Evolutionary conservation across 2,797 vertebrate species (phyloP), one percentile per base, ranked within the genome.

Genomic region (Neopelma chrysocephalum): DNA sequence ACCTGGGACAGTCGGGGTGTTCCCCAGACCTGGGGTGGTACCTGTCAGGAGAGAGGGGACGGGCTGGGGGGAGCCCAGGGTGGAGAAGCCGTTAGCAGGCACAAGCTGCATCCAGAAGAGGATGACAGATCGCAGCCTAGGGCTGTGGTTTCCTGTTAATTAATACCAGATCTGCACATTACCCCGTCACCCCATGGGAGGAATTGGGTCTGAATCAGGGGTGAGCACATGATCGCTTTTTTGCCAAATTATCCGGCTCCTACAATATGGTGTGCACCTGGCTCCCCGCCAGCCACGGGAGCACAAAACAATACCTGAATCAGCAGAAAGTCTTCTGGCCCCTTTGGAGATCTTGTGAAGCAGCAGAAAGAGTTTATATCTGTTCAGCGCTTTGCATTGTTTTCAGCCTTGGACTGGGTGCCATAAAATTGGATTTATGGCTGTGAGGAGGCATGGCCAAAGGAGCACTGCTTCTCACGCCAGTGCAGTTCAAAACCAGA

Each of bases 331-430:
- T 73, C 86, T 92, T 90, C 81, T 79, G 86, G 88, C 88, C 86
- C 86, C 94, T 96, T 95, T 60, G 81, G 94, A 96, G 92, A 93
- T 87, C 92, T 90, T 66, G 88, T 92, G 90, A 93, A 93, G 94
- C 92, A 96, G 95, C 86, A 96, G 90, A 84, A 95, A 94, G 88
- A 92, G 88, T 93, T 96, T 96, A 43, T 96, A 87, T 92, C 80
- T 96, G 92, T 93, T 93, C 83, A 83, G 91, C 0, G 25, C 73
- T 94, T 71, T 47, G 45, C 83, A 87, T 91, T 92, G 88, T 88
- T 92, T 76, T 62, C 93, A 66, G 64, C n/a, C 78, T 90, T 89
- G 86, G 78, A 76, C 73, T 42, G 86, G 88, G 94, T 89, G 88
- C 92, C 5, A 4, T 96, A 90, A 96, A 92, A 95, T 77, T 17